Percentiles rank a stretch among this genome's conserved stretches.
Evolutionary conservation across 2,113 vertebrate species (phyloP).

Genomic region (Cricetomys ansorgei): DNA sequence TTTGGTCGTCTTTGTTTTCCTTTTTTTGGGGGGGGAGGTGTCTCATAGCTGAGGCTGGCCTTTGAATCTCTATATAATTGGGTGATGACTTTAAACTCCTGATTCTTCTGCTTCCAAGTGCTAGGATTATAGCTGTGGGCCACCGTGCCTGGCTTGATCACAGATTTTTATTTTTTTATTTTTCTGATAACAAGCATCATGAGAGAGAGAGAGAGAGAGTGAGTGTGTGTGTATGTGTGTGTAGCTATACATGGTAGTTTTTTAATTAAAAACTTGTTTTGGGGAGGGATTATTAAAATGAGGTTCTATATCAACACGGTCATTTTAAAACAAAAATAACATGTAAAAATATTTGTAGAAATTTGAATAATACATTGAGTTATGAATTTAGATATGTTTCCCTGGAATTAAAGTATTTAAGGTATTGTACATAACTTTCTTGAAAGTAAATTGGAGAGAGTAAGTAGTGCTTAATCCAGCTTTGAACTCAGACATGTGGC

Average conservation of each 20-base stretch:
- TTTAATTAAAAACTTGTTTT: background rate
- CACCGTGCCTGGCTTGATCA: background rate
- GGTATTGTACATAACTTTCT: background rate
- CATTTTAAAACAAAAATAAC: slow-evolving; percentile 34
- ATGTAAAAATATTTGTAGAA: slow-evolving; percentile 28
- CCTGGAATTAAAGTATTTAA: background rate
- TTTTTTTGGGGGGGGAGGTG: background rate
- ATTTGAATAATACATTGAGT: background rate
- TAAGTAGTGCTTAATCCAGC: background rate
- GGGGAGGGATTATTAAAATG: background rate
- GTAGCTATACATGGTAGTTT: no score
- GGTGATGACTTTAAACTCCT: background rate
- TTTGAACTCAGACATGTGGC: no score
- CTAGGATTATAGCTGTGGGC: background rate
- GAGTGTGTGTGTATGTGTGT: background rate
- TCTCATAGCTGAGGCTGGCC: background rate
- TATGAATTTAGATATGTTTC: background rate
- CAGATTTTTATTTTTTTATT: slow-evolving; percentile 35
- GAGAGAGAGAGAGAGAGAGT: no score
- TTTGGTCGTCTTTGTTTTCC: background rate
- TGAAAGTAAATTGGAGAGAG: background rate
- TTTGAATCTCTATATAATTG: background rate
- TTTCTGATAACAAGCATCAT: slow-evolving; percentile 15
- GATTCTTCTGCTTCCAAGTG: background rate
- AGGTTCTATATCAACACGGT: slow-evolving; percentile 7